Evolutionary conservation across 2,113 vertebrate genomes (phyloP).

Genomic region (Typhlomys cinereus): DNA sequence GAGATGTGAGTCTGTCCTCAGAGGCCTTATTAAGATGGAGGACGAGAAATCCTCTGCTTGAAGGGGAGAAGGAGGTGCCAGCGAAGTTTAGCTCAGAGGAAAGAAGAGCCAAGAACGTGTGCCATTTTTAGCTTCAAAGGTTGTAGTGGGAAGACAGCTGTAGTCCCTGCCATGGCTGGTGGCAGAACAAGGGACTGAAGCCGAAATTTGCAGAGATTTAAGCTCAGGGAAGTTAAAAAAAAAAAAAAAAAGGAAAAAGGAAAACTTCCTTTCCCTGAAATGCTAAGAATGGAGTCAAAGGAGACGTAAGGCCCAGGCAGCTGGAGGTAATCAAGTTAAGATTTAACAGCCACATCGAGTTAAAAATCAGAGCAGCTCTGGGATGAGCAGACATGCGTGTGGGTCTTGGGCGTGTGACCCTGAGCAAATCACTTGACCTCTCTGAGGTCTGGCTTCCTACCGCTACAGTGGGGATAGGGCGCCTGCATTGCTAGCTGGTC

Average conservation of each 20-base stretch:
- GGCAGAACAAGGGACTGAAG: background rate
- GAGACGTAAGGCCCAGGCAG: background rate
- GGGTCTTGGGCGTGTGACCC: background rate
- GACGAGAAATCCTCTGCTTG: background rate
- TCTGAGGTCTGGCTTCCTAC: background rate
- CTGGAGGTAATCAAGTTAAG: background rate
- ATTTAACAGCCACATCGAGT: background rate
- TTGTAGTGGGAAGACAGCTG: background rate
- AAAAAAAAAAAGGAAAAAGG: background rate
- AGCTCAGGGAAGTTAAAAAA: background rate
- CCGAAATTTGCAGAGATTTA: constrained; percentile 21
- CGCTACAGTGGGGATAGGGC: too few relatives aligned
- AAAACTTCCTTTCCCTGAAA: background rate
- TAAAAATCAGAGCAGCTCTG: background rate
- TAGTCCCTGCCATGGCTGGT: background rate
- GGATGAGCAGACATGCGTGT: background rate
- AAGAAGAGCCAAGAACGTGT: background rate
- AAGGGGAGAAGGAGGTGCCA: background rate
- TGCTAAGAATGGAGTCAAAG: background rate
- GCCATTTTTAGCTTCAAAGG: background rate
- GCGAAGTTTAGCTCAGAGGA: background rate
- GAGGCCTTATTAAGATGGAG: background rate
- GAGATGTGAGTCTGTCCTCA: background rate
- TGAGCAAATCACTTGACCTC: background rate
- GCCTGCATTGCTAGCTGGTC: background rate